Base-by-base conservation (phyloP, 2,113 vertebrate genomes). In the Oryzias celebensis region DNA sequence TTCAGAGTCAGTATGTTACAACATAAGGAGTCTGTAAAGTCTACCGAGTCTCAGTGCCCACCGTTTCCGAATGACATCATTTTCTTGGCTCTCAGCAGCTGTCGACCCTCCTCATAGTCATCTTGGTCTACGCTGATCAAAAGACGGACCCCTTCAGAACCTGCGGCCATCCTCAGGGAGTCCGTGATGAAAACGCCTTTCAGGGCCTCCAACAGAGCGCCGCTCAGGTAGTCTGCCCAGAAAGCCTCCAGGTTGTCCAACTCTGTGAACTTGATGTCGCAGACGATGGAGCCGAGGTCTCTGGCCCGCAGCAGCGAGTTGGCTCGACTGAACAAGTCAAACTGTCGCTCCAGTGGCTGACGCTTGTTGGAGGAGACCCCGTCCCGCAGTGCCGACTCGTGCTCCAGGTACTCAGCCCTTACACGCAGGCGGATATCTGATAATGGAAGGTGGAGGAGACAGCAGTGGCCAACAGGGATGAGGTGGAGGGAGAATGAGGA, bases 251-350 rank as follows among this genome's bases (percentile, higher is more conserved):
- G 90, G 81, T 96, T 96, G 42, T 92, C 92, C 75, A 96, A 86
- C 79, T 96, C 95, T 0, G 95, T 95, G 81, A 97, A 97, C 78
- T 96, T 96, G 89, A 97, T 97, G 85, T 96, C 93, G 3, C 95
- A 97, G 62, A 95, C 91, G 44, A 97, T 93, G 2, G 94, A 94
- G 24, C 95, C 95, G 75, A 97, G 88, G 86, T 96, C 94, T 24
- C 94, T 87, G 12, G 94, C 83, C 3, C 93, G 93, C 49, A 97
- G 92, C 83, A 96, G 91, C 0, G 90, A 88, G n/a, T 75, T 95
- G 78, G 95, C 93, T 45, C 92, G 93, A 61, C 92, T 92, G 67
- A 97, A 97, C 73, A 96, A 89, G 51, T 96, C 94, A 52, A 97
- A 93, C 84, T 94, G 94, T 1, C 94, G 90, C 47, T 95, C 94